Evolutionary conservation across 2,888 invertebrate species (phyloP).

Genomic region (Zele albiditarsus): DNA sequence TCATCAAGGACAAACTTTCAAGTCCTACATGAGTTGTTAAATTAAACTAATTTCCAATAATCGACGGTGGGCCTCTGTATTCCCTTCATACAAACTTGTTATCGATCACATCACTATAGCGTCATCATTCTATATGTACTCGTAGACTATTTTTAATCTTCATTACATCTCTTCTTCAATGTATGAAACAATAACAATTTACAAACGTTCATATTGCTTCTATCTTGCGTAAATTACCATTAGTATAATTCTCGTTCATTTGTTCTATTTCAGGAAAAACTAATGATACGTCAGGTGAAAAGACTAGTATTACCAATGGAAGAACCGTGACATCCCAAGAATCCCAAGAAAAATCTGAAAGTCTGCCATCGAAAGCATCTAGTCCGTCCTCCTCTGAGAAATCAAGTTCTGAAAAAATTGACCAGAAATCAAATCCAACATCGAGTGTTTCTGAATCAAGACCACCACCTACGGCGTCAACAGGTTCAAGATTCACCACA

Average conservation of each 20-base stretch:
- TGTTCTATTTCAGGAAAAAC: conserved; percentile 58
- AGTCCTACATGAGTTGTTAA: neutral
- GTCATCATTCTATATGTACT: too few species aligned
- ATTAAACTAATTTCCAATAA: neutral
- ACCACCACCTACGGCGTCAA: conserved; percentile 46
- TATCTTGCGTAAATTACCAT: neutral
- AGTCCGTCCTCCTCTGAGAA: conserved; percentile 67
- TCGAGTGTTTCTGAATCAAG: conserved; percentile 59
- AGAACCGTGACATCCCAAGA: conserved; percentile 45
- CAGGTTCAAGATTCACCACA: conserved; percentile 64
- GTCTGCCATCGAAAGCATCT: conserved; percentile 60
- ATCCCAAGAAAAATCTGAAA: conserved; percentile 55
- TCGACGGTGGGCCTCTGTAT: neutral
- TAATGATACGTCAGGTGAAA: conserved; percentile 51
- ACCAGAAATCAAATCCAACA: conserved; percentile 62
- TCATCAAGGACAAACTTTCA: neutral
- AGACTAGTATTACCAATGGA: conserved; percentile 32
- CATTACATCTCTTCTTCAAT: neutral
- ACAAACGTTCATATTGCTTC: neutral
- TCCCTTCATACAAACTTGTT: too few species aligned
- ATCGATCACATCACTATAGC: too few species aligned
- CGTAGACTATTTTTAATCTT: neutral
- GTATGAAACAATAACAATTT: conserved; percentile 33
- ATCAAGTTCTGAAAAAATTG: conserved; percentile 68
- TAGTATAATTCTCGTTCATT: neutral